phyloP scores from a whole-genome alignment of 2,113 vertebrate species.

The Hymenochirus boettgeri region DNA sequence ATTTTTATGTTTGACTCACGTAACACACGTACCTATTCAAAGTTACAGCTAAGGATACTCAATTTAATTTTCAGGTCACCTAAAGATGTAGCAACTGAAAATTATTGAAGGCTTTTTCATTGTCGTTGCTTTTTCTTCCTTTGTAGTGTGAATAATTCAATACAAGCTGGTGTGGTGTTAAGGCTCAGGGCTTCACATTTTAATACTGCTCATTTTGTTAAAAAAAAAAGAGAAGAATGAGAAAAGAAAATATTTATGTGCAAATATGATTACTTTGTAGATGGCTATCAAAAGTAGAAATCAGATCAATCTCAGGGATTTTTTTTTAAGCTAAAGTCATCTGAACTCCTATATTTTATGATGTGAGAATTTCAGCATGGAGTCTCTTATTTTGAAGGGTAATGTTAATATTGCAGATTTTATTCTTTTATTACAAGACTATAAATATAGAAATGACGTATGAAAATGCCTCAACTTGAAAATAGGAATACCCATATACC shows the following conservation, averaged over 20 bases:
- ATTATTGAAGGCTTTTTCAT: constrained; percentile 2
- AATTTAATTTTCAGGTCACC: no score
- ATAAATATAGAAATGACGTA: no score
- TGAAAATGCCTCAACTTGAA: no score
- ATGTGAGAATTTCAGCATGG: background rate
- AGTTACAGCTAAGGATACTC: no score
- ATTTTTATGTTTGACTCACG: no score
- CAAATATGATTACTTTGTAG: constrained; percentile 1
- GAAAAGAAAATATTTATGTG: background rate
- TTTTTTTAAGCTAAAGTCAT: background rate
- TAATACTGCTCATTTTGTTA: constrained; percentile 6
- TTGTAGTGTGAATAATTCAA: constrained; percentile 5
- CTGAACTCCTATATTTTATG: background rate
- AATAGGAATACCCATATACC: no score
- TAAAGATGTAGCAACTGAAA: background rate
- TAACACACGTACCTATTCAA: no score
- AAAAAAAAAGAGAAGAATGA: constrained; percentile 6
- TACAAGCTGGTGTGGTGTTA: background rate
- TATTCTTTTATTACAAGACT: no score
- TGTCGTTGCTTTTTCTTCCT: background rate
- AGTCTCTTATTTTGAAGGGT: no score
- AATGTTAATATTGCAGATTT: no score
- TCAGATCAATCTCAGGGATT: constrained; percentile 38
- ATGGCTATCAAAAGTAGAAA: constrained; percentile 14
- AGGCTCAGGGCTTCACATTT: constrained; percentile 1